Base-by-base conservation (phyloP, 2,888 invertebrate genomes). In the Agrochola macilenta region DNA sequence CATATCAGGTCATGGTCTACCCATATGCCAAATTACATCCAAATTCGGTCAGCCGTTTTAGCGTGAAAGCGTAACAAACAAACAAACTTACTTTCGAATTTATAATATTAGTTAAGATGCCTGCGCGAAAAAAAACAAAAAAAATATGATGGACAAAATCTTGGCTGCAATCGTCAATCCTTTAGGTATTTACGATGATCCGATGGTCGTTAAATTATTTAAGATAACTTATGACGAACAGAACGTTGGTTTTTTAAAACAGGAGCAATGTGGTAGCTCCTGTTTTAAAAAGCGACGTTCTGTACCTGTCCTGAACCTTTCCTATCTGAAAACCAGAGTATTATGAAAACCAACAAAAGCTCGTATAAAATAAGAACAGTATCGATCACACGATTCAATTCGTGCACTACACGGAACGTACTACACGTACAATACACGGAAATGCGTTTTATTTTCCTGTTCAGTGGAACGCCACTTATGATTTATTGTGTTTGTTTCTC, bases 391-490 rank as follows among this genome's bases (percentile, higher is more conserved):
- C 78, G 70, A 84, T 86, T 88, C 88, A 87, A 84, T 89, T 90
- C 82, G 83, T 89, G 90, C 89, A 90, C 88, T 86, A n/a, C n/a
- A n/a, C n/a, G n/a, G n/a, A n/a, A n/a, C n/a, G n/a, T n/a, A n/a
- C n/a, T n/a, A n/a, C n/a, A n/a, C n/a, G n/a, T n/a, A n/a, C 87
- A 89, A 84, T 89, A 86, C 89, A 81, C 73, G 88, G 91, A 90
- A 92, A 90, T 90, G 90, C 87, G 89, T 91, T 93, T 93, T 93
- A 95, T 95, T 95, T 95, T 95, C 95, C 95, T 93, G 95, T 89
- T 95, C 95, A 95, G 78, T 95, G 95, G 87, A 89, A 92, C 86
- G 95, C 92, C 94, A 92, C 87, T 90, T 90, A 90, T 90, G 91
- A 93, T 95, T 93, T 94, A 92, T 92, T 92, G 90, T 92, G 66